Base-by-base conservation (phyloP, 1,140 invertebrate genomes). In the Lepidurus apus region DNA sequence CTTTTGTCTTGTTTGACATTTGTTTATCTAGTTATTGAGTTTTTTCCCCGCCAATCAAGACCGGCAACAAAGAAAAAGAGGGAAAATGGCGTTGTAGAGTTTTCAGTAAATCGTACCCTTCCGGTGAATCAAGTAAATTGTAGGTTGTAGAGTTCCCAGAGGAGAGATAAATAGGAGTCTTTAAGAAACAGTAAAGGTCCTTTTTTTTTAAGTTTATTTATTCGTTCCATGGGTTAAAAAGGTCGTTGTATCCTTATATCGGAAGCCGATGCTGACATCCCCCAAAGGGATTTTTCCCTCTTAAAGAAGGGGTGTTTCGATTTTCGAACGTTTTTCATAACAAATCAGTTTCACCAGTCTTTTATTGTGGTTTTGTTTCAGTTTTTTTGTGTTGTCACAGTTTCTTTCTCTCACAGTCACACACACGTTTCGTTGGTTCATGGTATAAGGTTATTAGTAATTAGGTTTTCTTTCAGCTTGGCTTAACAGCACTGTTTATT, bases 231-330 rank as follows among this genome's bases (percentile, higher is more conserved):
- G 11, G 1, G 6, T 65, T 13, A n/a, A 0, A 6, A 21, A 13
- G 13, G 11, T 13, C 21, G 13, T 9, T 13, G 47, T n/a, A 65
- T 13, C 47, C 13, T 13, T 65, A 9, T 65, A 65, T 65, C 53
- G 53, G 53, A 65, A 65, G 21, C 0, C 53, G 53, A 65, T 65
- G 53, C 13, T 65, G 7, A 65, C 17, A 65, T 13, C 21, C 53
- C 53, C 53, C 53, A 65, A 65, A 65, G 53, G 53, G 53, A 65
- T 65, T 65, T 65, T 21, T 65, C 53, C 34, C 34, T 34, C 34
- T 34, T 34, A 34, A 34, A 34, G 3, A 3, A 34, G 34, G 2
- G 34, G 4, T 34, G 34, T 34, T 21, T 65, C 53, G 8, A 17
- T 21, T 65, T 65, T 65, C n/a, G 53, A n/a, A 65, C 17, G 4